Evolutionary conservation across 2,113 vertebrate genomes (phyloP), one percentile per base, ranked within the genome.

Genomic region (Pleuronectes platessa): DNA sequence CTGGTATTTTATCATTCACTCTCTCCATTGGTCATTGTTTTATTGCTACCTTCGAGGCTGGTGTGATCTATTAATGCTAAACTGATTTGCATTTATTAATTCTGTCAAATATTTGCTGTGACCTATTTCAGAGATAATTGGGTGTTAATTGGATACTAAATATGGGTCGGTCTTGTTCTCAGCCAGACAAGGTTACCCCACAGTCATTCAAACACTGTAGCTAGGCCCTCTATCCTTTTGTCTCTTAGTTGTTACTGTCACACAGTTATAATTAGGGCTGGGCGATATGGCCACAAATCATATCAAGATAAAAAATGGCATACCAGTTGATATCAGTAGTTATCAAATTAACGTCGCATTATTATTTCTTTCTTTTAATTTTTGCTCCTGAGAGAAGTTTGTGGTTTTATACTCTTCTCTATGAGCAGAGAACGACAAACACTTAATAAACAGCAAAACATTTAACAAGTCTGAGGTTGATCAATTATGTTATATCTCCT

Each of bases 1-100:
- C 78, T 79, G 58, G 72, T 69, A 69, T 83, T 79, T 81, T 62
- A 68, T 86, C 56, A 74, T 40, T 24, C 66, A 56, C 65, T 27
- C 18, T 78, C 42, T 59, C 51, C 66, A 54, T n/a, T 74, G 72
- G 69, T 24, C 62, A 20, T 77, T 87, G 76, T 83, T 74, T n/a
- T 40, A 68, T 63, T 84, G 62, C 51, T 60, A 26, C 51, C 71
- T 74, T 35, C 49, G 62, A 88, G 77, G 60, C 67, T n/a, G 5
- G 4, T 20, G 4, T 73, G 65, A 82, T 79, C 73, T 84, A 78
- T 69, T 71, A 79, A 68, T 72, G 54, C 72, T 47, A 51, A 45
- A 51, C 23, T 54, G 55, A 79, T 69, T 78, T 81, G 42, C 61
- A 54, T 78, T 74, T 58, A 60, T 69, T 21, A 81, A 66, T 69